A percentile compares a stretch with the other conserved stretches of the same genome.
Evolutionary conservation across 2,113 vertebrate species (phyloP).

Genomic region (Coreoperca whiteheadi): DNA sequence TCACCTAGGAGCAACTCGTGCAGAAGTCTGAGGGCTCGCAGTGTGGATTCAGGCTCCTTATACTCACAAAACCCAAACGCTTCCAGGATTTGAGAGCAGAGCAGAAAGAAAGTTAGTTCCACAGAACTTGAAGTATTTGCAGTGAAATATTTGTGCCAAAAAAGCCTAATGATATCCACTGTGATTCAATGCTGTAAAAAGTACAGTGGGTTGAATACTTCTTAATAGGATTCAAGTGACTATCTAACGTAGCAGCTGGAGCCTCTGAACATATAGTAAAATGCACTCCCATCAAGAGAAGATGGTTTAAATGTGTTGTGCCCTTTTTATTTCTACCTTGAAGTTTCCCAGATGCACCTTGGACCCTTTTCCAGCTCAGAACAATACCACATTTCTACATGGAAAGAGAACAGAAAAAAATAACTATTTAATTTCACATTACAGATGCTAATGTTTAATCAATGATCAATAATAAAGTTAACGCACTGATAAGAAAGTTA

Average conservation of each 20-base stretch:
- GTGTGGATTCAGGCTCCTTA: conserved; percentile 97
- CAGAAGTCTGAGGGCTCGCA: conserved; percentile 93
- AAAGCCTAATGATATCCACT: neutral
- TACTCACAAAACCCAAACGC: conserved; percentile 99
- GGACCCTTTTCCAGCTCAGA: conserved; percentile 98
- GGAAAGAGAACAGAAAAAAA: neutral
- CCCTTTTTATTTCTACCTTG: conserved; percentile 88
- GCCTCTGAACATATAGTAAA: neutral
- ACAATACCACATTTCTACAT: conserved; percentile 97
- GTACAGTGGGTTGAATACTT: neutral
- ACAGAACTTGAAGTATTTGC: too few species aligned
- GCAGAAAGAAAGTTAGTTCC: conserved; percentile 12
- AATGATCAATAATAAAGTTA: neutral
- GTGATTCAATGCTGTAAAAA: neutral
- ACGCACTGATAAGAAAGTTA: neutral
- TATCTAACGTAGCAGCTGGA: neutral
- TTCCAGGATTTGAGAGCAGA: conserved; percentile 59
- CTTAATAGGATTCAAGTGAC: neutral
- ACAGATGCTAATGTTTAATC: neutral
- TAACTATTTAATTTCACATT: neutral
- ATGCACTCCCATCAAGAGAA: neutral
- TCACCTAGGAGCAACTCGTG: conserved; percentile 97
- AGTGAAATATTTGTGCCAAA: too few species aligned
- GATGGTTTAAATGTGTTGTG: neutral
- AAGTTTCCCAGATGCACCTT: conserved; percentile 99